phyloP scores from a whole-genome alignment of 2,113 vertebrate species.

The Micronisus gabar region DNA sequence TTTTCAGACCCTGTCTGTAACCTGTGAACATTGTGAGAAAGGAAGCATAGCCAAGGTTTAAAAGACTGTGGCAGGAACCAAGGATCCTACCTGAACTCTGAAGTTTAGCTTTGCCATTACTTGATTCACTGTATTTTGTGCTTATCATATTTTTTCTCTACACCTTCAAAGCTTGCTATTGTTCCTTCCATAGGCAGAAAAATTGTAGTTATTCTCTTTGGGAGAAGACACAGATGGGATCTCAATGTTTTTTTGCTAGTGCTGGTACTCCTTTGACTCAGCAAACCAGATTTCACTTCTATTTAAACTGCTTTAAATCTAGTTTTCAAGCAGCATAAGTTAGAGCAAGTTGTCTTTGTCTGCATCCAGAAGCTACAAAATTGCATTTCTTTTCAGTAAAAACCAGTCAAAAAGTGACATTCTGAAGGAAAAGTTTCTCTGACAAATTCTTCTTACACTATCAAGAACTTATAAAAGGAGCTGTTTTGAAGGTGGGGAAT shows the following conservation, averaged over 20 bases:
- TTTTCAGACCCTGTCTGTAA: not conserved
- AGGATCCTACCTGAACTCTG: not conserved
- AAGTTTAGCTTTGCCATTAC: not conserved
- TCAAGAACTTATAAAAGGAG: not conserved
- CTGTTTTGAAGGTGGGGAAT: not conserved
- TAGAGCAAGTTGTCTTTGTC: not conserved
- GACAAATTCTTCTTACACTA: not conserved
- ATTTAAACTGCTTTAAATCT: not conserved
- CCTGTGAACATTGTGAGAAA: not conserved
- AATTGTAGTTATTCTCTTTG: constrained; percentile 8
- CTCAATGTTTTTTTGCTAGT: not conserved
- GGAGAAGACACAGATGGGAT: constrained; percentile 19
- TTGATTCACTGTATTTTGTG: not conserved
- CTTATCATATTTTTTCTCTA: not conserved
- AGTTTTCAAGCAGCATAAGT: not conserved
- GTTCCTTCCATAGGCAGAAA: not conserved
- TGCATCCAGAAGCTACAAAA: not conserved
- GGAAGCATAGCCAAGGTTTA: not conserved
- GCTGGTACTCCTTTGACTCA: constrained; percentile 4
- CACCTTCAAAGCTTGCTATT: not conserved
- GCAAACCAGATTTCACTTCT: not conserved
- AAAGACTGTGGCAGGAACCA: not conserved
- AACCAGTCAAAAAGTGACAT: not conserved
- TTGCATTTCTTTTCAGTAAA: not conserved
- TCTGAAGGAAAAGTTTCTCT: not conserved